A percentile compares a stretch with the other conserved stretches of the same genome.
phyloP scores from a whole-genome alignment of 2,888 invertebrate species.

The Ectobius pallidus region DNA sequence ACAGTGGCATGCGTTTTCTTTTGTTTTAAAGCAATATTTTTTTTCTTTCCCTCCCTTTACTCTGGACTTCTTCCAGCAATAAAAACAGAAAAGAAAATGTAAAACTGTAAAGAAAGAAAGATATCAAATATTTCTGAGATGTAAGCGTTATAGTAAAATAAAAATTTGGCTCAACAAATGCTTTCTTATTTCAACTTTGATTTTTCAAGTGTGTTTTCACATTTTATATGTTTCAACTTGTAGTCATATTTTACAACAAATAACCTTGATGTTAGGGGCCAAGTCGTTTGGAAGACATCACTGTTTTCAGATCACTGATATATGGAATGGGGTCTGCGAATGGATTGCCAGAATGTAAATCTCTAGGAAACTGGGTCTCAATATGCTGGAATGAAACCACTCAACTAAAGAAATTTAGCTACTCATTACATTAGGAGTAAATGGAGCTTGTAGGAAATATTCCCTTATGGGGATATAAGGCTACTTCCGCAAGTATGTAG shows the following conservation, averaged over 20 bases:
- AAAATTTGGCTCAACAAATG: background rate
- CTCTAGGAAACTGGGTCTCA: too few relatives aligned
- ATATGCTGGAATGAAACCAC: too few relatives aligned
- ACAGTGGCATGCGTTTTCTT: background rate
- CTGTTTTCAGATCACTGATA: too few relatives aligned
- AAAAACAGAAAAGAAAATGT: background rate
- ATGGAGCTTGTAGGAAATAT: too few relatives aligned
- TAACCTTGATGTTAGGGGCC: background rate
- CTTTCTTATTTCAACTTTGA: background rate
- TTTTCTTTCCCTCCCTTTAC: background rate
- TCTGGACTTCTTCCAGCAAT: slow-evolving; percentile 4
- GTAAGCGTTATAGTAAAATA: background rate
- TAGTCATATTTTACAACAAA: background rate
- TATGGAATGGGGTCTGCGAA: too few relatives aligned
- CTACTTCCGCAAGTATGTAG: too few relatives aligned
- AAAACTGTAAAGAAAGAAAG: background rate
- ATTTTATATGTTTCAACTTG: background rate
- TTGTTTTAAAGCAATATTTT: slow-evolving; percentile 5
- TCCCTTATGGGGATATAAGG: too few relatives aligned
- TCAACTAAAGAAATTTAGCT: too few relatives aligned
- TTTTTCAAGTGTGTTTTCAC: background rate
- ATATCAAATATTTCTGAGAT: background rate
- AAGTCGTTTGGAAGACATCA: background rate
- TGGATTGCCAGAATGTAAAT: too few relatives aligned
- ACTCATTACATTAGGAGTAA: too few relatives aligned